These are phyloP conservation scores for Misgurnus anguillicaudatus DNA, from an alignment of 2,113 vertebrate genomes.

Conservation along the genomic window DNA sequence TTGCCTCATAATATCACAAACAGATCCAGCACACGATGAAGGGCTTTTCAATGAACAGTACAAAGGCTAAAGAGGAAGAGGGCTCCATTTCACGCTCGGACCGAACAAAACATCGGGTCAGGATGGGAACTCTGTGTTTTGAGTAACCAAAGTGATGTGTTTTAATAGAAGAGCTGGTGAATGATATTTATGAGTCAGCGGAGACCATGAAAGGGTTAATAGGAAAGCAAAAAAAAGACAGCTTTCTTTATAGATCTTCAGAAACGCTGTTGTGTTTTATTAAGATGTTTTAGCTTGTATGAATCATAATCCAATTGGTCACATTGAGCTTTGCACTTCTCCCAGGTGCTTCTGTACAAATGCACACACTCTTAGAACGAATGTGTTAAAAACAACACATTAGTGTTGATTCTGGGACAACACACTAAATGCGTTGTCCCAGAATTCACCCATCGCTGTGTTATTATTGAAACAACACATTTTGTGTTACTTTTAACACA, in stretches of 20 bases:
- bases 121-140: slow-evolving; percentile 24
- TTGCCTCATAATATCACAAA: slow-evolving; percentile 66
- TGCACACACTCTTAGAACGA: too few relatives aligned
- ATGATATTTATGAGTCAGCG: slow-evolving; percentile 19
- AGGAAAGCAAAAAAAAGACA: too few relatives aligned
- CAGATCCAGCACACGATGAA: slow-evolving; percentile 51
- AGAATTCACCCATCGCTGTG: too few relatives aligned
- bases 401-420: too few relatives aligned
- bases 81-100: slow-evolving; percentile 38
- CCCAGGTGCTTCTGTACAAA: slow-evolving; percentile 15
- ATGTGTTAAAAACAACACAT: too few relatives aligned
- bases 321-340: neutral
- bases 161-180: slow-evolving; percentile 4
- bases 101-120: slow-evolving; percentile 36
- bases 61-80: slow-evolving; percentile 47
- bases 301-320: neutral
- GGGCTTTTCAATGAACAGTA: slow-evolving; percentile 52
- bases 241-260: neutral
- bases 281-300: neutral
- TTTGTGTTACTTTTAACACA: too few relatives aligned
- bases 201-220: neutral
- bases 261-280: neutral
- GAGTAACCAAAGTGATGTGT: slow-evolving; percentile 19
- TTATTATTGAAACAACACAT: too few relatives aligned
- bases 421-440: too few relatives aligned